Evolutionary conservation across 2,888 invertebrate species (phyloP), one percentile per base, ranked within the genome.

Genomic region (Cremastinae sp.): DNA sequence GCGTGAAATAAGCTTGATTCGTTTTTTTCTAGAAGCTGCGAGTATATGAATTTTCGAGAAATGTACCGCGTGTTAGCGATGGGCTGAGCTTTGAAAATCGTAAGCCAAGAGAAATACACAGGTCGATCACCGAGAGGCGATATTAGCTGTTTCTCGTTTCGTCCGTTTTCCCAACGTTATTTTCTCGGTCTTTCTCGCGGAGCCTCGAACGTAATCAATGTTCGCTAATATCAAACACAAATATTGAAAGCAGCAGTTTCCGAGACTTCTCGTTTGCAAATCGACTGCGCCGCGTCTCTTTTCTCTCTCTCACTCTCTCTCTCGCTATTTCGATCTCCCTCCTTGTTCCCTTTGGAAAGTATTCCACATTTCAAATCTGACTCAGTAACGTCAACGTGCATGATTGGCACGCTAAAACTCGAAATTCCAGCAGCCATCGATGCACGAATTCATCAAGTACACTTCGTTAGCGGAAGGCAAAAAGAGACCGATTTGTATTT

Each of bases 181-280:
- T 1, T n/a, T 39, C 20, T 62, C 22, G 35, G 2, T 16, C 58
- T 16, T 49, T 20, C 62, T 37, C 56, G 2, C n/a, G 22, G 0
- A 49, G 22, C 16, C 28, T 28, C 65, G 22, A 55, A 74, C 58
- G 69, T 58, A 74, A 74, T 74, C 64, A 69, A 68, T 45, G 64
- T 58, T 64, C 69, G 56, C 74, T 64, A 74, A 64, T 74, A 41
- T 64, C 53, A 69, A 74, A 74, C 74, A 58, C 74, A 64, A 74
- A 69, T 74, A 74, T 74, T 69, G 64, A 69, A 68, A 28, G 39
- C 47, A 61, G 72, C n/a, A 58, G 53, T 65, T 28, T 20, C 37
- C 53, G 70, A 59, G 47, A n/a, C 47, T 64, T 12, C 47, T 59
- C 51, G 65, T 51, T 59, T 53, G 47, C 59, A 28, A 22, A 59